A percentile compares a stretch with the other conserved stretches of the same genome.
phyloP scores from a whole-genome alignment of 2,797 vertebrate species.

The Spinibarbus caldwelli region DNA sequence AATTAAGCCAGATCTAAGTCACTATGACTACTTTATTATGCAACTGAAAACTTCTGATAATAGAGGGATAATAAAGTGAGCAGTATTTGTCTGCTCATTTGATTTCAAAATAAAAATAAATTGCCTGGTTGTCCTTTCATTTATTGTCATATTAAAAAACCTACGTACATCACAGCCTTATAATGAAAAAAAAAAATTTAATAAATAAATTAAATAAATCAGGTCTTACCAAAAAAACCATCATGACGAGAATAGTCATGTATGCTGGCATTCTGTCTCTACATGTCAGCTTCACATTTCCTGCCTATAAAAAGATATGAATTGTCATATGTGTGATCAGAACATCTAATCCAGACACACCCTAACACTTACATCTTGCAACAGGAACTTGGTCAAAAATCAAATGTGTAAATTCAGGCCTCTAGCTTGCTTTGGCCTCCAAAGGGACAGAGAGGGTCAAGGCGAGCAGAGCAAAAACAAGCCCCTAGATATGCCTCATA shows the following conservation, averaged over 20 bases:
- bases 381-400: neutral
- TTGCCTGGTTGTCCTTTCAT: neutral
- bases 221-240: constrained; percentile 87
- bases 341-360: neutral
- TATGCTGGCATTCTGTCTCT: constrained; percentile 92
- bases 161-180: neutral
- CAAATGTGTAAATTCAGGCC: neutral
- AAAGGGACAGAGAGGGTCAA: constrained; percentile 8
- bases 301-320: constrained; percentile 71
- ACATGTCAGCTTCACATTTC: constrained; percentile 94
- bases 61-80: neutral
- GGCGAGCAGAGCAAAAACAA: constrained; percentile 27
- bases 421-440: constrained; percentile 8
- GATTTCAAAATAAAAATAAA: neutral
- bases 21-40: neutral
- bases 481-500: constrained; percentile 43
- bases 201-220: too few species aligned
- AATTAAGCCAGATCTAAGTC: neutral
- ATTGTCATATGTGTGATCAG: constrained; percentile 13
- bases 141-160: too few species aligned
- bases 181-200: neutral
- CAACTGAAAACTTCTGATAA: neutral
- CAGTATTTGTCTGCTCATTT: neutral
- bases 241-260: constrained; percentile 83
- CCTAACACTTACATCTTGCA: constrained; percentile 4